Conservation (phyloP, 1,140 invertebrate genomes). For the Bombus breviceps region DNA sequence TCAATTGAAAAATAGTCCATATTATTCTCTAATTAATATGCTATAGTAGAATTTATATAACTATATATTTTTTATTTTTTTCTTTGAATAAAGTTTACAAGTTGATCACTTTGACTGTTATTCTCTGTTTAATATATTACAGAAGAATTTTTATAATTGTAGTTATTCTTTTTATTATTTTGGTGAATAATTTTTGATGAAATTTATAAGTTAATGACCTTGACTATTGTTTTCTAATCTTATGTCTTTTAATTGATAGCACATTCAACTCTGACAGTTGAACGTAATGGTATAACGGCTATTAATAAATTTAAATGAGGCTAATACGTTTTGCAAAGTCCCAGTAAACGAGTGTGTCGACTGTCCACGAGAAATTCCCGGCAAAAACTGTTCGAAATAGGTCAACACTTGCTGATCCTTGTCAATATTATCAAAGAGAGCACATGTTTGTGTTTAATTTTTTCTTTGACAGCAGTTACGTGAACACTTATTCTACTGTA, state of each 20-base stretch:
- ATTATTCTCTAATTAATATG: not conserved
- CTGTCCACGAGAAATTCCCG: not conserved
- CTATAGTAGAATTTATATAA: not conserved
- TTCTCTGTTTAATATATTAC: not conserved
- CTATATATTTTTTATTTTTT: not conserved
- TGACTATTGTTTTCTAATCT: not conserved
- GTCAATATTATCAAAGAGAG: slow-evolving; percentile 12
- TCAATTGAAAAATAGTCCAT: not conserved
- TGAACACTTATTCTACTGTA: not conserved
- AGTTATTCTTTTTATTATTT: no score
- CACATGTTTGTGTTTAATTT: slow-evolving; percentile 1
- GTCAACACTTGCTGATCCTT: not conserved
- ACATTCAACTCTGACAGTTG: not conserved
- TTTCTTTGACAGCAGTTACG: slow-evolving; percentile 1
- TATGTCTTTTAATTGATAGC: not conserved
- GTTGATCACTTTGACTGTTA: not conserved
- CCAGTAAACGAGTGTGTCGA: not conserved
- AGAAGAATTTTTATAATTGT: not conserved
- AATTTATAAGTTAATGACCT: no score
- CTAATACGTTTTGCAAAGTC: not conserved
- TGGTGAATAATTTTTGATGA: no score
- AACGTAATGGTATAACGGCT: not conserved
- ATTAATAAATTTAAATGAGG: not conserved
- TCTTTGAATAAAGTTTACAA: not conserved
- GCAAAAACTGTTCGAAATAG: not conserved